phyloP scores from a whole-genome alignment of 2,113 vertebrate genomes.

The Xenus cinereus region DNA sequence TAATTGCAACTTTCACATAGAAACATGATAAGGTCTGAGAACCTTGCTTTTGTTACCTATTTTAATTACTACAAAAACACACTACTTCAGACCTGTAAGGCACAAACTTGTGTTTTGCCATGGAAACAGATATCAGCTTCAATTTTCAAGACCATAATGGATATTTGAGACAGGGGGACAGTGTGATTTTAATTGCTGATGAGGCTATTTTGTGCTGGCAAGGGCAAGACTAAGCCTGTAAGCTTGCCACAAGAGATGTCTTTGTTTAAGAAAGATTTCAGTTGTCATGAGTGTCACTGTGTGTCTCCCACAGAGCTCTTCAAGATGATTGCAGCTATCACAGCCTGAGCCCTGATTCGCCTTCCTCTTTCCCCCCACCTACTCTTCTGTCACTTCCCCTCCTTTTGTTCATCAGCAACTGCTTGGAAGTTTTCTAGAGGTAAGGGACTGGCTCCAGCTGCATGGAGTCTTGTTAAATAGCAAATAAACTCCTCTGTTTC shows the following conservation, averaged over 20 bases:
- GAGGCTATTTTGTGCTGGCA: background rate
- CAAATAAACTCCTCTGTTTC: background rate
- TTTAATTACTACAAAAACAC: background rate
- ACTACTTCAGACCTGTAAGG: background rate
- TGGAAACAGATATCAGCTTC: background rate
- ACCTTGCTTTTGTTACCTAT: background rate
- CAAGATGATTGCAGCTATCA: background rate
- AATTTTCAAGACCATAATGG: background rate
- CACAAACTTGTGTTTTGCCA: background rate
- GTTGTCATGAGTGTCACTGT: background rate
- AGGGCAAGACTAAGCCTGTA: background rate
- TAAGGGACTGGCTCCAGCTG: background rate
- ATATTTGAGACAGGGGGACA: background rate
- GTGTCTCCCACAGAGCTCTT: background rate
- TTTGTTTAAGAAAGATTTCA: background rate
- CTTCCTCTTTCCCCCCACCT: background rate
- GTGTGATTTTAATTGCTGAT: background rate
- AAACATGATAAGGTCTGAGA: background rate
- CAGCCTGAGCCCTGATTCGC: background rate
- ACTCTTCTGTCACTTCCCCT: background rate
- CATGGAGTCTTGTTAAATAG: background rate
- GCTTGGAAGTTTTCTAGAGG: background rate
- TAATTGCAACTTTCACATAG: background rate
- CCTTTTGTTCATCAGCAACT: background rate
- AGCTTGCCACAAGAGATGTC: background rate